phyloP scores from a whole-genome alignment of 2,113 vertebrate species.

The Chascanopsetta lugubris region DNA sequence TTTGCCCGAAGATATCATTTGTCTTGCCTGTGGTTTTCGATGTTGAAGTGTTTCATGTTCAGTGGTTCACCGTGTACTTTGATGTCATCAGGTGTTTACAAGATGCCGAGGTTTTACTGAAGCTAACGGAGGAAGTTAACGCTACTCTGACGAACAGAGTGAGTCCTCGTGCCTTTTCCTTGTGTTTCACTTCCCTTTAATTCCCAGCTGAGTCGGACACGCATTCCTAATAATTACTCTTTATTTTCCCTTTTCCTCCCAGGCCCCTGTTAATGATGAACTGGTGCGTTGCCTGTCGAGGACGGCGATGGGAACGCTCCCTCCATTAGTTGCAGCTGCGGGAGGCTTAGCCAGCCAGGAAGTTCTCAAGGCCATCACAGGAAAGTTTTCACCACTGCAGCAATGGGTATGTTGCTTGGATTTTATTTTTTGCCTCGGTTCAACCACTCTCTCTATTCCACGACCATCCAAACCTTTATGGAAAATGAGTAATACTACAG shows the following conservation, averaged over 20 bases:
- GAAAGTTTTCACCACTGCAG: slow-evolving; percentile 96
- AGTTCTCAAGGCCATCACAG: slow-evolving; percentile 95
- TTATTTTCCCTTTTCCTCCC: slow-evolving; percentile 1
- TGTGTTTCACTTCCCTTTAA: not conserved
- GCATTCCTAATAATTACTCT: not conserved
- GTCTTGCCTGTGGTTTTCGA: not conserved
- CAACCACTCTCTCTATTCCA: not conserved
- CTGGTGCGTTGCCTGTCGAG: slow-evolving; percentile 88
- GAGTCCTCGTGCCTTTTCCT: slow-evolving; percentile 43
- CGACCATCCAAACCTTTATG: not conserved
- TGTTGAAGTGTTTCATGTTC: slow-evolving; percentile 1
- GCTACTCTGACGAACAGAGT: slow-evolving; percentile 88
- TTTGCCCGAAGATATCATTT: not conserved
- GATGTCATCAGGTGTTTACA: slow-evolving; percentile 85
- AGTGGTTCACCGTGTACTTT: slow-evolving; percentile 23
- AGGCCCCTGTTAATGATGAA: slow-evolving; percentile 83
- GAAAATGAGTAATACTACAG: no score
- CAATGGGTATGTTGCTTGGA: slow-evolving; percentile 89
- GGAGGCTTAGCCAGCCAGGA: slow-evolving; percentile 96
- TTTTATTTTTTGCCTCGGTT: not conserved
- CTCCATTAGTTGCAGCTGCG: slow-evolving; percentile 90
- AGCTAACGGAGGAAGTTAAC: slow-evolving; percentile 85
- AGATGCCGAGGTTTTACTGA: slow-evolving; percentile 90
- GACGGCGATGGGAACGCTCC: slow-evolving; percentile 87
- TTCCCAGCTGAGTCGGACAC: not conserved